Evolutionary conservation across 2,888 invertebrate genomes (phyloP), one percentile per base, ranked within the genome.

Genomic region (Trachelus stipa): DNA sequence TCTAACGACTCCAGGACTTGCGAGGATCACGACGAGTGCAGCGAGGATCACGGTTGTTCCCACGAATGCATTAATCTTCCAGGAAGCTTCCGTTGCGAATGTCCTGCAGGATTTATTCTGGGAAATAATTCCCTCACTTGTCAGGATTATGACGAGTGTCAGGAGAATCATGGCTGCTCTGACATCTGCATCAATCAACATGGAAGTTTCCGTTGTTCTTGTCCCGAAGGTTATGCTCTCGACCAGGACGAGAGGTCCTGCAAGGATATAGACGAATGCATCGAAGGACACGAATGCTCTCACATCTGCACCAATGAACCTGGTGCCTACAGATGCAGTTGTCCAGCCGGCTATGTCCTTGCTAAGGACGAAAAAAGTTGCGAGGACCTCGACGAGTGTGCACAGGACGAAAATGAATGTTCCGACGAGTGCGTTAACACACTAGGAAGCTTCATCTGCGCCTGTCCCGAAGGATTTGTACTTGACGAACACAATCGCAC

Each of bases 261-360:
- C 80, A 78, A 78, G 84, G 92, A 92, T 81, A 85, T 92, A 30
- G 90, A 93, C 83, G 93, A 93, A 86, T 90, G 89, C 84, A 31
- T 31, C 56, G 76, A 85, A 83, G 89, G 78, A 84, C 90, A 91
- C 74, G 90, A 92, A 3, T 95, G 95, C 84, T 92, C 93, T 3
- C 94, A 95, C 81, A 83, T 82, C 15, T 94, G 94, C 84, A 83
- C 83, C 85, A 90, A 91, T 77, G 86, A 87, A 11, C 86, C 85
- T 11, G 94, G 94, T 1, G 92, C 92, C 35, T 94, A 93, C 83
- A 91, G 91, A 75, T 95, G 95, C 85, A 89, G 90, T 12, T 95
- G 95, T 84, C 93, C 93, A 0, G 76, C 88, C n/a, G 94, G 92
- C 74, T 86, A 88, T 37, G 86, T 92, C 74, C 86, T 91, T 71